These are phyloP conservation scores for Stichopus chloronotus DNA, from an alignment of 35 echinoderm and acorn worm species.

Conservation along the genomic window DNA sequence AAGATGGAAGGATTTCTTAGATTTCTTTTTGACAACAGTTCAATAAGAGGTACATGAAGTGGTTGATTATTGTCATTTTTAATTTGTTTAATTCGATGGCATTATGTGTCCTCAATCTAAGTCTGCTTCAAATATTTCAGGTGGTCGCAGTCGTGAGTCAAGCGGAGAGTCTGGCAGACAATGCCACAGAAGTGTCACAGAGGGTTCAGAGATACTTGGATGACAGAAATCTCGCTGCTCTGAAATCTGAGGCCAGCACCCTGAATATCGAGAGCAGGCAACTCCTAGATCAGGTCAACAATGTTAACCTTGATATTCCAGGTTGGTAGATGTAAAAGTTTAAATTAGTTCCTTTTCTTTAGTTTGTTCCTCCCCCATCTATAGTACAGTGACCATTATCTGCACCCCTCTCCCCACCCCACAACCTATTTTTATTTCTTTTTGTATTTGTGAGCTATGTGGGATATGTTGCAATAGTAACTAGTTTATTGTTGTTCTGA, in stretches of 20 bases:
- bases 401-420: no score
- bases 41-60: no score
- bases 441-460: no score
- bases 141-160: constrained; percentile 63
- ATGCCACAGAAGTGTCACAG: constrained; percentile 40
- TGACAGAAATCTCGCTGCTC: neutral
- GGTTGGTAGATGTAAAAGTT: constrained; percentile 38
- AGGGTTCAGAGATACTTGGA: constrained; percentile 18
- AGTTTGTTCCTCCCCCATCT: no score
- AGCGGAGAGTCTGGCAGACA: constrained; percentile 45
- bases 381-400: no score
- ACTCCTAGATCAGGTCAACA: constrained; percentile 27
- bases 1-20: no score
- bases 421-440: no score
- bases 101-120: neutral
- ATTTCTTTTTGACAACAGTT: no score
- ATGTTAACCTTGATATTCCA: constrained; percentile 44
- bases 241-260: constrained; percentile 48
- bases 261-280: constrained; percentile 45
- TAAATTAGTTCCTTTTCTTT: no score
- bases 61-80: no score
- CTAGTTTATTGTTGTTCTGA: no score
- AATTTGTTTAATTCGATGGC: neutral
- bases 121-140: neutral
- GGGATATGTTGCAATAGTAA: no score